These are phyloP conservation scores for Cosmia trapezina DNA, from an alignment of 2,888 invertebrate species.

Conservation along the genomic window DNA sequence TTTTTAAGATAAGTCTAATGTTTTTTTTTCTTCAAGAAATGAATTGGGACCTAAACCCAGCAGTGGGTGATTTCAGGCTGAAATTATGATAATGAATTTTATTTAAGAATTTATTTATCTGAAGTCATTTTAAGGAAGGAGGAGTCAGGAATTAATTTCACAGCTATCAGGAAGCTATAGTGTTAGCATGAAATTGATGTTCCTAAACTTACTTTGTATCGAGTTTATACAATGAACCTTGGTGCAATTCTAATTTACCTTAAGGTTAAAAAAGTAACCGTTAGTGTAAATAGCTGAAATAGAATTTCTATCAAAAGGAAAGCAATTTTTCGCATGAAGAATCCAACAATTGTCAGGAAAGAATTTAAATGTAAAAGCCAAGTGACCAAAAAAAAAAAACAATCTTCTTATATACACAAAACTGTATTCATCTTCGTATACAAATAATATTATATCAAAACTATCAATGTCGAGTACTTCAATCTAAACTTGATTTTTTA, in stretches of 20 bases:
- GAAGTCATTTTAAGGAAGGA: no score
- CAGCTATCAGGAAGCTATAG: slow-evolving; percentile 16
- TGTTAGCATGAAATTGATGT: slow-evolving; percentile 35
- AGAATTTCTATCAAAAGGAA: neutral
- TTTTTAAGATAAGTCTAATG: neutral
- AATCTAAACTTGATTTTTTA: slow-evolving; percentile 42
- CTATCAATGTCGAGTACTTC: slow-evolving; percentile 37
- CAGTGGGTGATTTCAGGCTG: neutral
- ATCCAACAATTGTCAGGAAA: neutral
- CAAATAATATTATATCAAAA: slow-evolving; percentile 33
- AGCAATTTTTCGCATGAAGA: neutral
- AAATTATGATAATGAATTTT: no score
- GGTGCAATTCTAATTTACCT: neutral
- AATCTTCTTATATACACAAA: slow-evolving; percentile 4
- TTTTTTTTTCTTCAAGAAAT: neutral
- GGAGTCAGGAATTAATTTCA: slow-evolving; percentile 32
- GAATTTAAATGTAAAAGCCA: slow-evolving; percentile 1
- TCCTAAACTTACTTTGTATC: neutral
- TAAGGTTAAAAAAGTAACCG: neutral
- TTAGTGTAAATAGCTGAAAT: slow-evolving; percentile 2
- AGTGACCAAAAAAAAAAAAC: neutral
- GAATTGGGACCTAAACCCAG: neutral
- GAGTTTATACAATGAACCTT: neutral
- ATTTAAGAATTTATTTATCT: no score
- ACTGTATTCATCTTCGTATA: slow-evolving; percentile 1